These are phyloP conservation scores for Xanthostigma xanthostigma DNA, from an alignment of 2,888 invertebrate species.

Conservation along the genomic window DNA sequence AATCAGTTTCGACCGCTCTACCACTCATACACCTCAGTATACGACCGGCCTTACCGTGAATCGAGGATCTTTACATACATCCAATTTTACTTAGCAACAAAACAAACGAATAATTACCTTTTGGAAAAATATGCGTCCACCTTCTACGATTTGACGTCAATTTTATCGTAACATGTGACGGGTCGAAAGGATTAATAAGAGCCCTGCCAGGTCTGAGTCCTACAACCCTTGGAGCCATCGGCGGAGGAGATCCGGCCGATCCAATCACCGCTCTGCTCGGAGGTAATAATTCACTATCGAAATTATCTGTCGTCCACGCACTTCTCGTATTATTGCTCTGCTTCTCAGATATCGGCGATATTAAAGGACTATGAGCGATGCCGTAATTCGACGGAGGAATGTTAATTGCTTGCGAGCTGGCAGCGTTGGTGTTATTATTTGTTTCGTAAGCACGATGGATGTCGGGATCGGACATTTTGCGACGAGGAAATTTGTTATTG, in stretches of 20 bases:
- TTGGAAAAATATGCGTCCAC: constrained; percentile 98
- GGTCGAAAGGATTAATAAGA: constrained; percentile 95
- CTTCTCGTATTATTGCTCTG: constrained; percentile 20
- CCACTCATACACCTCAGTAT: too few species aligned
- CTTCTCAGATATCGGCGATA: constrained; percentile 19
- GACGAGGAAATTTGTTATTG: constrained; percentile 35
- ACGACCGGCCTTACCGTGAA: too few species aligned
- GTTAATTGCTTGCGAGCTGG: constrained; percentile 26
- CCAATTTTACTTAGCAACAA: not conserved
- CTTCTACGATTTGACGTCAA: constrained; percentile 85
- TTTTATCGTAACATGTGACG: constrained; percentile 92
- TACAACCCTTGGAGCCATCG: constrained; percentile 19
- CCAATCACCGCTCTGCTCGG: constrained; percentile 38
- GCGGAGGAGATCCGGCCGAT: constrained; percentile 38
- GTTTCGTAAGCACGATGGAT: constrained; percentile 47
- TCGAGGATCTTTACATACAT: too few species aligned
- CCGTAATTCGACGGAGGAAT: constrained; percentile 20
- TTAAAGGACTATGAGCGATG: constrained; percentile 22
- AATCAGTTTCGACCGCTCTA: too few species aligned
- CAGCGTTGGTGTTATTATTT: constrained; percentile 3
- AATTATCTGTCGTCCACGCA: constrained; percentile 23
- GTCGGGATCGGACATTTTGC: constrained; percentile 82
- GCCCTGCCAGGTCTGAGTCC: constrained; percentile 59
- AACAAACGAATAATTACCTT: constrained; percentile 35
- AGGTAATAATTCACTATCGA: constrained; percentile 35